Base-by-base conservation (phyloP, 2,888 invertebrate species). In the Abscondita cerata region DNA sequence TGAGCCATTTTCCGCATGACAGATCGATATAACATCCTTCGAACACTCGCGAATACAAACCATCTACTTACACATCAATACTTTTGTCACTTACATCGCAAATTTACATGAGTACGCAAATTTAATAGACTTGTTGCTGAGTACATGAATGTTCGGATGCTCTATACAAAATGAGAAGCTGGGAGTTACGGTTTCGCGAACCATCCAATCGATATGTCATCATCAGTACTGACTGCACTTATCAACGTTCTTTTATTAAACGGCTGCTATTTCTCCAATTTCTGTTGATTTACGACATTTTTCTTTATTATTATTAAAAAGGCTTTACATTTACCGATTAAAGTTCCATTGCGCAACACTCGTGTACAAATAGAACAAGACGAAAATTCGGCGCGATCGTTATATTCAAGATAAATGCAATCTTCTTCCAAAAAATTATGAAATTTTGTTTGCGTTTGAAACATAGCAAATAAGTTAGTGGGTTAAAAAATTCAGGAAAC, bases 81-180 rank as follows among this genome's bases (percentile, higher is more conserved):
- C 52, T 59, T 40, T 68, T 73, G 64, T 64, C 71, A 77, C 76
- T 78, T 77, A 77, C 77, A 77, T 76, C 76, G 72, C 68, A 77
- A 75, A 71, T 72, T 78, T 68, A 75, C 73, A 78, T 78, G 77
- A 69, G 76, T 76, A 72, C 77, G 78, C 72, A 75, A 75, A 73
- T 73, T 73, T 71, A 73, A 72, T 70, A 73, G 72, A 75, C 74
- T 72, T 74, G 75, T 72, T 72, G 74, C 72, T 72, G 75, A 72
- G 71, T 73, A 73, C 75, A 76, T 73, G 69, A 65, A 67, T 66
- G 50, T 48, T 59, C 48, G 54, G 61, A 31, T 47, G 48, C 47
- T 58, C 59, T 50, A 25, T 47, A 54, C 62, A 40, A 52, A 50
- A 52, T 36, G 59, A 52, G 62, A 55, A 44, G 57, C 56, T 61